Percentiles rank a stretch among this genome's conserved stretches.
Evolutionary conservation across 2,113 vertebrate genomes (phyloP).

Genomic region (Saccopteryx bilineata): DNA sequence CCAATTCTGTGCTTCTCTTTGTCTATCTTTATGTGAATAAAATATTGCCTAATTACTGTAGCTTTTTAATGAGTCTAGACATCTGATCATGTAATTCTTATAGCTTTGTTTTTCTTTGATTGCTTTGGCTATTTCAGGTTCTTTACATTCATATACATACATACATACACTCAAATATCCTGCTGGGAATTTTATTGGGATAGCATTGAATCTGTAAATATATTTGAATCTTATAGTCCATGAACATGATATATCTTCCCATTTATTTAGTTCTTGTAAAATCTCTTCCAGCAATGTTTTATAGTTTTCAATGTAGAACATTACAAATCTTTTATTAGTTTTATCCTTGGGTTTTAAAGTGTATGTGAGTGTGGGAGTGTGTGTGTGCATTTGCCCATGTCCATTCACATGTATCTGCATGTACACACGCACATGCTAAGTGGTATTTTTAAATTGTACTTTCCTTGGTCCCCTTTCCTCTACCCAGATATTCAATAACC

Average conservation of each 20-base stretch:
- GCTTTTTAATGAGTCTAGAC: background rate
- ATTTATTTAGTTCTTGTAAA: background rate
- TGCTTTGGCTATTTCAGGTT: background rate
- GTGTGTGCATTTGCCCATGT: background rate
- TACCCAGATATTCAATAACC: background rate
- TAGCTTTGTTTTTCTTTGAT: background rate
- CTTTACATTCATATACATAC: background rate
- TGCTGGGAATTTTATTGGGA: background rate
- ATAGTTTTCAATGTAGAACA: background rate
- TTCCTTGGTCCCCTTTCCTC: background rate
- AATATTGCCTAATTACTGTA: background rate
- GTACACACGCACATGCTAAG: background rate
- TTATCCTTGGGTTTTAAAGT: background rate
- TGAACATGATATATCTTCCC: background rate
- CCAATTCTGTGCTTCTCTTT: background rate
- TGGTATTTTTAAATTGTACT: slow-evolving; percentile 14
- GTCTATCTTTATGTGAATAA: background rate
- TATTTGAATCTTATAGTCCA: slow-evolving; percentile 39
- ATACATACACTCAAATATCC: background rate
- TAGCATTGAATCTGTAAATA: slow-evolving; percentile 16
- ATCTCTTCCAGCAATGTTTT: slow-evolving; percentile 1
- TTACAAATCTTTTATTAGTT: background rate
- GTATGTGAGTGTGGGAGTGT: background rate
- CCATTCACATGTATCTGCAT: background rate
- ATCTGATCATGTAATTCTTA: background rate